These are phyloP conservation scores for Rotaria magnacalcarata DNA, from an alignment of 2,888 invertebrate species.

Conservation along the genomic window DNA sequence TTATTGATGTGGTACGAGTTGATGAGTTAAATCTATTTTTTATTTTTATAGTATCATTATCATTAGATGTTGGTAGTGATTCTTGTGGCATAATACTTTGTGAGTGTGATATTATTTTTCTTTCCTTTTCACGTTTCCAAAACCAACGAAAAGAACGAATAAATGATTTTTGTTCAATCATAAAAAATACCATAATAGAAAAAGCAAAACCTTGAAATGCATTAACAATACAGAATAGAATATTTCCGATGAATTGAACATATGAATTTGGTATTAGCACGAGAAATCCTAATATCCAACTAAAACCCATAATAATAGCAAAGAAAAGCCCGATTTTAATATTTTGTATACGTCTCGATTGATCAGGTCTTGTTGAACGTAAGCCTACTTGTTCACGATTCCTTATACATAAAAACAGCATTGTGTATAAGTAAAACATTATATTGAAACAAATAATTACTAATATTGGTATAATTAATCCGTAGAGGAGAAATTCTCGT, in stretches of 20 bases:
- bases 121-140: neutral
- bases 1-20: neutral
- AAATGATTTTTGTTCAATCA: slow-evolving; percentile 5
- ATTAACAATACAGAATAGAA: slow-evolving; percentile 10
- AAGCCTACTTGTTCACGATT: slow-evolving; percentile 15
- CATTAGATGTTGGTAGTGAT: neutral
- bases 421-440: neutral
- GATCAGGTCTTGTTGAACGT: slow-evolving; percentile 24
- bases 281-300: slow-evolving; percentile 4
- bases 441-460: neutral
- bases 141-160: neutral
- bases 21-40: neutral
- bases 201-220: slow-evolving; percentile 23
- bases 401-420: neutral
- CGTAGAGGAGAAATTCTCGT: neutral
- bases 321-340: slow-evolving; percentile 11
- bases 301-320: slow-evolving; percentile 29
- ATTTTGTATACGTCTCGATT: slow-evolving; percentile 6
- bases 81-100: neutral
- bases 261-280: neutral
- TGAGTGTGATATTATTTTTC: neutral
- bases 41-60: neutral
- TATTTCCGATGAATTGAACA: neutral
- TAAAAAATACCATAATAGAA: slow-evolving; percentile 3
- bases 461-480: slow-evolving; percentile 3